Percentiles rank a stretch among this genome's conserved stretches.
Evolutionary conservation across 2,888 invertebrate genomes (phyloP).

Genomic region (Julus scanicus): DNA sequence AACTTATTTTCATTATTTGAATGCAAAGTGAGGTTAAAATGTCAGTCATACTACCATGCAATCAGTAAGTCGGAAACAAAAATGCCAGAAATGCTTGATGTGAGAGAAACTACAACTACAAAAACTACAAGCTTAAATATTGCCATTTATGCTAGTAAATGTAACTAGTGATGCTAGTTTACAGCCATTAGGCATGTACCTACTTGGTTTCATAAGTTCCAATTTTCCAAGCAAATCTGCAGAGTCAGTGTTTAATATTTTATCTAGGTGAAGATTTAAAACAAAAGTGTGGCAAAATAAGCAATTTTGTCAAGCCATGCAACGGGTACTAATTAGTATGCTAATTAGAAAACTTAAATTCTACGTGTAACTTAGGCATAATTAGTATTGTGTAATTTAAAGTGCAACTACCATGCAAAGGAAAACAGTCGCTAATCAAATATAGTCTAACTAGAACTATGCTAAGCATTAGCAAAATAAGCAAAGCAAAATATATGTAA

Average conservation of each 20-base stretch:
- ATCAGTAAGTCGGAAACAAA: background rate
- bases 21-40: background rate
- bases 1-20: background rate
- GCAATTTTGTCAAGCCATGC: conserved; percentile 38
- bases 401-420: background rate
- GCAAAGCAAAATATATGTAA: too few relatives aligned
- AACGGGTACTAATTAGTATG: background rate
- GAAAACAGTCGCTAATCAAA: too few relatives aligned
- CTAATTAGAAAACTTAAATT: background rate
- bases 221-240: conserved; percentile 54
- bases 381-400: background rate
- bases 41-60: background rate
- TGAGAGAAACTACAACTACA: background rate
- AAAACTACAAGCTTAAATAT: background rate
- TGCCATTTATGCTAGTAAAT: background rate
- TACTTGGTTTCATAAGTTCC: conserved; percentile 56
- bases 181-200: conserved; percentile 49
- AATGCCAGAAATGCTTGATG: background rate
- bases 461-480: background rate
- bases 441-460: background rate
- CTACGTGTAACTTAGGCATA: background rate
- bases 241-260: conserved; percentile 55
- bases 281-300: conserved; percentile 52
- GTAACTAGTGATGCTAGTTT: background rate
- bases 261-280: conserved; percentile 53